Evolutionary conservation across 2,888 invertebrate genomes (phyloP).

Genomic region (Lepetodrilus schrolli): DNA sequence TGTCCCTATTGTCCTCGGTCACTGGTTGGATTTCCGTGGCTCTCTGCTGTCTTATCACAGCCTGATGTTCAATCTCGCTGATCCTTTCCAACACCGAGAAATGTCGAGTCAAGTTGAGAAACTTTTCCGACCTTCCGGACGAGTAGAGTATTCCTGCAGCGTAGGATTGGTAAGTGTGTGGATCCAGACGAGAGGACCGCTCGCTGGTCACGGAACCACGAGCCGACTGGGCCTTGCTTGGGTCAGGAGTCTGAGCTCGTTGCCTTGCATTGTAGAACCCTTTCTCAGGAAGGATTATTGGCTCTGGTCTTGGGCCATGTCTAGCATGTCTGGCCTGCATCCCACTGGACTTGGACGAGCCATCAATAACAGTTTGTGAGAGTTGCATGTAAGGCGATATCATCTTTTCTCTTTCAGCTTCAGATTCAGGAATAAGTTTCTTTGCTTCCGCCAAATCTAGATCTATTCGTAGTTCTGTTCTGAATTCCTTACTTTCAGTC

Average conservation of each 20-base stretch:
- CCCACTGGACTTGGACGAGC: constrained; percentile 19
- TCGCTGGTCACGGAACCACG: constrained; percentile 65
- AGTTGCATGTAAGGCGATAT: not conserved
- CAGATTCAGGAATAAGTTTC: not conserved
- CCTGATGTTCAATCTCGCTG: constrained; percentile 78
- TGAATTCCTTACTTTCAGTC: not conserved
- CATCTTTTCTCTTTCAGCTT: not conserved
- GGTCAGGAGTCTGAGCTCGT: constrained; percentile 21
- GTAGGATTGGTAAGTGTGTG: constrained; percentile 71
- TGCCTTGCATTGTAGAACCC: constrained; percentile 19
- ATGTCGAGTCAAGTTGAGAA: constrained; percentile 88
- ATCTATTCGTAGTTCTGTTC: not conserved
- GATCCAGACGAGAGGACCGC: constrained; percentile 64
- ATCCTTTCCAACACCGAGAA: constrained; percentile 90
- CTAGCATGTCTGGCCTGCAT: not conserved
- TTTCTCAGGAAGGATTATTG: constrained; percentile 25
- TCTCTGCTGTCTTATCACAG: not conserved
- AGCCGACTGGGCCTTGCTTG: constrained; percentile 37
- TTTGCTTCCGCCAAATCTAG: not conserved
- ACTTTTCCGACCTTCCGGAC: constrained; percentile 84
- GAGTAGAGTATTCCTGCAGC: constrained; percentile 78
- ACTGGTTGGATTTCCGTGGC: not conserved
- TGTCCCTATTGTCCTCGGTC: constrained; percentile 28
- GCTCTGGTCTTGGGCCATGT: not conserved
- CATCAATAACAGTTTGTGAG: not conserved